These are phyloP conservation scores for Argyrosomus japonicus DNA, from an alignment of 2,113 vertebrate species.

Conservation along the genomic window DNA sequence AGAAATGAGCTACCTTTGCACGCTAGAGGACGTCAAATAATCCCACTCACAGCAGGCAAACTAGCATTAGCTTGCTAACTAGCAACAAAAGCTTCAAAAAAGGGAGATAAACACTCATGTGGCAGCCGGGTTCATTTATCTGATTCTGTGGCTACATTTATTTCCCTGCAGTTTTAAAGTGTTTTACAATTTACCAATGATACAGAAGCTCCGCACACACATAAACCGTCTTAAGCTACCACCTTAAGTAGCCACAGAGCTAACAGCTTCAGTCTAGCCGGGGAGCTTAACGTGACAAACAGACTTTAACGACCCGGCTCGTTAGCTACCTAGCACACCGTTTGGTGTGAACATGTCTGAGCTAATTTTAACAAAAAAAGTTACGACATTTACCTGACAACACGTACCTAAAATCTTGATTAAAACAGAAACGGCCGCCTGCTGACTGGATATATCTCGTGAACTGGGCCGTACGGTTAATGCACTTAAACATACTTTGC, in stretches of 20 bases:
- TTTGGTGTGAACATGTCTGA: not conserved
- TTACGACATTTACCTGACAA: not conserved
- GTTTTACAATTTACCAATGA: not conserved
- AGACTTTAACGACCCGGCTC: conserved; percentile 37
- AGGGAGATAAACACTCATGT: not conserved
- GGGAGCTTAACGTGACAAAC: conserved; percentile 35
- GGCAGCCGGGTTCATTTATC: not conserved
- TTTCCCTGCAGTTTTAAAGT: not conserved
- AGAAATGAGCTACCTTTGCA: not conserved
- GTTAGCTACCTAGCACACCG: conserved; percentile 13
- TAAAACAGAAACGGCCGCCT: conserved; percentile 34
- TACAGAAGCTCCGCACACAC: not conserved
- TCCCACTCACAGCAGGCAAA: not conserved
- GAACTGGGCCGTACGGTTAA: conserved; percentile 76
- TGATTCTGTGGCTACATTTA: not conserved
- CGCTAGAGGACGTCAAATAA: conserved; percentile 7
- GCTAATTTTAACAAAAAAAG: not conserved
- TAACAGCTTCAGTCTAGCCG: conserved; percentile 12
- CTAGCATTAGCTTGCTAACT: conserved; percentile 46
- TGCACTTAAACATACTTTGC: conserved; percentile 83
- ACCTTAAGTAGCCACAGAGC: conserved; percentile 30
- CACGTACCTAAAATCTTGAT: conserved; percentile 71
- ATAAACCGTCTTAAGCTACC: not conserved
- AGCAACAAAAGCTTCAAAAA: not conserved
- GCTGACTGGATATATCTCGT: conserved; percentile 58